These are phyloP conservation scores for Drosophila setosimentum DNA, from an alignment of 2,888 invertebrate species.

Conservation along the genomic window DNA sequence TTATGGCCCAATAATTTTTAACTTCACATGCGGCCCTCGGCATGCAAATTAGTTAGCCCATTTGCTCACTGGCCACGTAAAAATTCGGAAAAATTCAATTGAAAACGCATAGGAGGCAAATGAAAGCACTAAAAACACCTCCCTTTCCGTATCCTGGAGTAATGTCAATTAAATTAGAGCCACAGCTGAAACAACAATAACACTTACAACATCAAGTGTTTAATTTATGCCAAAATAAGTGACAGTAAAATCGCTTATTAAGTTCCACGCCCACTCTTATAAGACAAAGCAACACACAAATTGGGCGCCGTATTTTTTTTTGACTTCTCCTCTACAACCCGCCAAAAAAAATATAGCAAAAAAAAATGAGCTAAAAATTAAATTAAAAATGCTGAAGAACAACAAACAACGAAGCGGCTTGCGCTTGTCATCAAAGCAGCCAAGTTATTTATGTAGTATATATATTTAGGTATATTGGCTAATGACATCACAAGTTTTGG, in stretches of 20 bases:
- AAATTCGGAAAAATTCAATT: slow-evolving; percentile 55
- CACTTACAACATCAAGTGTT: slow-evolving; percentile 40
- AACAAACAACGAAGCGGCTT: slow-evolving; percentile 36
- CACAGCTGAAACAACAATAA: slow-evolving; percentile 5
- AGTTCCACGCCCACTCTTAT: slow-evolving; percentile 1
- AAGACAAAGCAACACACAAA: slow-evolving; percentile 6
- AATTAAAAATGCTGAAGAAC: slow-evolving; percentile 45
- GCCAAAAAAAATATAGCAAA: slow-evolving; percentile 12
- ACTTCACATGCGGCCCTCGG: slow-evolving; percentile 74
- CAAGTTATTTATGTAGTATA: slow-evolving; percentile 35
- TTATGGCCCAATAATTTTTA: slow-evolving; percentile 81
- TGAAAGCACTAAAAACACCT: not conserved
- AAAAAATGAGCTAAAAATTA: slow-evolving; percentile 46
- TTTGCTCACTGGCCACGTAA: slow-evolving; percentile 41
- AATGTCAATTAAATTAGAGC: slow-evolving; percentile 33
- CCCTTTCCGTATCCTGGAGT: slow-evolving; percentile 4
- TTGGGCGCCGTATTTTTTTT: not conserved
- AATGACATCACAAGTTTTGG: slow-evolving; percentile 56
- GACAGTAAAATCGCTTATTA: slow-evolving; percentile 40
- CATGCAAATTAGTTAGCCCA: slow-evolving; percentile 71
- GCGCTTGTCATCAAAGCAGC: slow-evolving; percentile 49
- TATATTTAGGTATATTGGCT: slow-evolving; percentile 15
- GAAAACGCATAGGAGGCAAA: not conserved
- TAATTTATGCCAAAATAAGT: slow-evolving; percentile 69
- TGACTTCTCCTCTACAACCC: not conserved